Evolutionary conservation across 2,888 invertebrate species (phyloP).

Genomic region (Acleris emargana): DNA sequence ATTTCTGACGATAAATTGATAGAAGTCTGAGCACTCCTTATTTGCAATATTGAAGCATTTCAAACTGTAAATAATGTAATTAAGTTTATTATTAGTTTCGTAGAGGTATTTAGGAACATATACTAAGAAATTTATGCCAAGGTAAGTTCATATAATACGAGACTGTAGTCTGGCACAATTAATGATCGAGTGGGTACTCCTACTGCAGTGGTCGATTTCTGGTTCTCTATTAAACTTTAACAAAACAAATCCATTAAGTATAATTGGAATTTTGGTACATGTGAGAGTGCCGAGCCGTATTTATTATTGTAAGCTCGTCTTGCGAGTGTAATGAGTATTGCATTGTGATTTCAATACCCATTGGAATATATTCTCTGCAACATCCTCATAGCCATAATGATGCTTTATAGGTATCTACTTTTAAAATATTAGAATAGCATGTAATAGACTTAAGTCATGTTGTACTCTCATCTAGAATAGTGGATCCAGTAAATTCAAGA

Average conservation of each 20-base stretch:
- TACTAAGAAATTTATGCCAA: slow-evolving; percentile 34
- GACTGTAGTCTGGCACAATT: slow-evolving; percentile 26
- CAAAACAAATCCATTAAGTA: slow-evolving; percentile 27
- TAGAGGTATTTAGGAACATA: slow-evolving; percentile 29
- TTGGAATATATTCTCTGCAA: not conserved
- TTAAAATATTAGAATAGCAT: too few relatives aligned
- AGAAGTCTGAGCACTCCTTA: slow-evolving; percentile 9
- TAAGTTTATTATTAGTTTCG: slow-evolving; percentile 10
- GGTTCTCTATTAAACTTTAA: slow-evolving; percentile 28
- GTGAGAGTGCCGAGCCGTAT: not conserved
- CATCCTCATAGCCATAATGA: too few relatives aligned
- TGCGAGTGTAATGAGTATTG: slow-evolving; percentile 6
- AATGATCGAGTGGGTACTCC: slow-evolving; percentile 35
- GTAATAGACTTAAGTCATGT: too few relatives aligned
- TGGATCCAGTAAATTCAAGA: too few relatives aligned
- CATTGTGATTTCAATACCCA: slow-evolving; percentile 22
- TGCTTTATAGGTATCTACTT: too few relatives aligned
- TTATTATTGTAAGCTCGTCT: not conserved
- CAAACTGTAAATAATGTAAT: slow-evolving; percentile 23
- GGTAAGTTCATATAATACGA: slow-evolving; percentile 24
- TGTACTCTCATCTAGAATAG: too few relatives aligned
- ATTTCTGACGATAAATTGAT: slow-evolving; percentile 32
- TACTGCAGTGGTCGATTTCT: slow-evolving; percentile 36
- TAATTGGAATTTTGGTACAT: slow-evolving; percentile 4
- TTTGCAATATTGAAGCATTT: slow-evolving; percentile 21